Evolutionary conservation across 2,113 vertebrate species (phyloP).

Genomic region (Limanda limanda): DNA sequence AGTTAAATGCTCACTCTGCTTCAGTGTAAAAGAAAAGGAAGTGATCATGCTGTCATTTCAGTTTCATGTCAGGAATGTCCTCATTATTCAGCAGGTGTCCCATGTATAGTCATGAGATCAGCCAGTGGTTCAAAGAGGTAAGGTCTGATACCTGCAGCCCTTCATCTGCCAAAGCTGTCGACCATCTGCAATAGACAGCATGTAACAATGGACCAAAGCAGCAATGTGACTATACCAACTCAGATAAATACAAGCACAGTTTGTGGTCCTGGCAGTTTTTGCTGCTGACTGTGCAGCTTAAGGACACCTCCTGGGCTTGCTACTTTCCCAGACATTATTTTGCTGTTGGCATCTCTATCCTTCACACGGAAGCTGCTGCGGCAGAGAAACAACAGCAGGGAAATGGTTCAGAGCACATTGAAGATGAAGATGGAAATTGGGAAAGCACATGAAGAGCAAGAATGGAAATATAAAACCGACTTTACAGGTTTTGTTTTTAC

Average conservation of each 20-base stretch:
- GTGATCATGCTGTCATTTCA: background rate
- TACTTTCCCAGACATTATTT: constrained; percentile 15
- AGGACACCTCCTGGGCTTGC: constrained; percentile 4
- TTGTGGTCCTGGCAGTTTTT: constrained; percentile 21
- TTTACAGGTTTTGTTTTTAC: background rate
- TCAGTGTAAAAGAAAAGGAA: background rate
- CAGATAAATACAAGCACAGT: background rate
- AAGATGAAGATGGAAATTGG: background rate
- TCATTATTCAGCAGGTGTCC: background rate
- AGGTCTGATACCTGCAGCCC: background rate
- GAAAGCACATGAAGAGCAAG: background rate
- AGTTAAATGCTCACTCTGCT: background rate
- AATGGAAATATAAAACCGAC: background rate
- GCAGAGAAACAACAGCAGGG: background rate
- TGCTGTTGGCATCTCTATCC: constrained; percentile 26
- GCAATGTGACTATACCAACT: constrained; percentile 5
- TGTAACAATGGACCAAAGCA: background rate
- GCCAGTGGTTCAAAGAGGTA: background rate
- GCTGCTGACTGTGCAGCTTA: constrained; percentile 38
- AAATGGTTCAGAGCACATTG: constrained; percentile 2
- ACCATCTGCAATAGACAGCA: background rate
- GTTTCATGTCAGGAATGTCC: background rate
- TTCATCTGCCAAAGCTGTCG: background rate
- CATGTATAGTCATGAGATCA: constrained; percentile 1
- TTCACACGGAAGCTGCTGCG: constrained; percentile 19